phyloP scores from a whole-genome alignment of 2,888 invertebrate genomes.

The Sphaerolaimus hirsutus region DNA sequence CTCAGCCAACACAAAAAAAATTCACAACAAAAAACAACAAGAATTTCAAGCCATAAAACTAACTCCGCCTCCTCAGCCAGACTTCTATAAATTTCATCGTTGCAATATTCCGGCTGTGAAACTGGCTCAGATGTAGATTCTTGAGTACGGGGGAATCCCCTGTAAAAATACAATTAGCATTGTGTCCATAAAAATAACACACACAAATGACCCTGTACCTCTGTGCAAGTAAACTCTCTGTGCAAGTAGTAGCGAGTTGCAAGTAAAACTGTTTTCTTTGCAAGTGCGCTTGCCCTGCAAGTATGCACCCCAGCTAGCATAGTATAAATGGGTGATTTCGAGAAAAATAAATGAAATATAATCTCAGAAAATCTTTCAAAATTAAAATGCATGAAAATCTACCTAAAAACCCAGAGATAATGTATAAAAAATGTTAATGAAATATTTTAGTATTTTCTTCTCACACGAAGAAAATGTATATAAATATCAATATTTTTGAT shows the following conservation, averaged over 20 bases:
- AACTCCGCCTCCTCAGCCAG: conserved; percentile 27
- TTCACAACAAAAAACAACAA: background rate
- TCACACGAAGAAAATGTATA: no score
- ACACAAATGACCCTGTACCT: background rate
- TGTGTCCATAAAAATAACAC: background rate
- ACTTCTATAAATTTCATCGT: conserved; percentile 30
- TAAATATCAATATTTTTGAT: no score
- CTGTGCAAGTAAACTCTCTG: background rate
- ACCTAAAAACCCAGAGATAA: no score
- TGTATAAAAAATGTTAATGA: no score
- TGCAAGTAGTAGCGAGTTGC: no score
- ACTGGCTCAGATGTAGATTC: background rate
- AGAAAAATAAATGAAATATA: background rate
- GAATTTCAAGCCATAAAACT: conserved; percentile 12
- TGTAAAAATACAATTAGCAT: conserved; percentile 31
- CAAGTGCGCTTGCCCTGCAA: no score
- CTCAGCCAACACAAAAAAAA: background rate
- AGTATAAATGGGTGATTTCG: no score
- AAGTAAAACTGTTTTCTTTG: background rate
- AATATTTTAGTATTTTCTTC: no score
- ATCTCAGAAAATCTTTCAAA: background rate
- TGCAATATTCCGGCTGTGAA: conserved; percentile 15
- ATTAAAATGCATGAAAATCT: no score
- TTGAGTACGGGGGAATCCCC: conserved; percentile 44
- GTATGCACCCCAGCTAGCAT: no score